Evolutionary conservation across 2,888 invertebrate species (phyloP), one percentile per base, ranked within the genome.

Genomic region (Altica lythri): DNA sequence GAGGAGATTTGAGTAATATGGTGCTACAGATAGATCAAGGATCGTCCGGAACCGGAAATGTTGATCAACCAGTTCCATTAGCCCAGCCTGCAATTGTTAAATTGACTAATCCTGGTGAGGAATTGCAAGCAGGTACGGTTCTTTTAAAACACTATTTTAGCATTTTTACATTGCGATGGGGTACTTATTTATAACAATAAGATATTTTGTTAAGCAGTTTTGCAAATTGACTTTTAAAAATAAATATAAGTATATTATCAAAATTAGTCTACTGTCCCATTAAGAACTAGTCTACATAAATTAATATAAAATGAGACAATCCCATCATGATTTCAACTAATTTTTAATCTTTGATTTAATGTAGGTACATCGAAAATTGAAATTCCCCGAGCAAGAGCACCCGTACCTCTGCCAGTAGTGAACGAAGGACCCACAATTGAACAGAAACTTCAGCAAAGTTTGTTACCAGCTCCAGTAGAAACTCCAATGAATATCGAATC

Each of bases 11-110:
- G 4, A 78, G 78, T 45, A 81, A 81, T 59, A 77, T 81, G 60
- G 78, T 81, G 16, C 65, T 81, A n/a, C 81, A 81, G 65, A 77
- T 80, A 38, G 81, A 80, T 60, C 79, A 79, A 57, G 74, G 74
- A 13, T 67, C 69, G 0, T 14, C 53, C 5, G 10, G 57, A 44
- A 27, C 58, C 17, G 34, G 58, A 2, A 50, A 16, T 17, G 8
- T 50, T 0, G 47, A 54, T 19, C 54, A 55, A 44, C 35, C 34
- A 9, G 10, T 48, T 34, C 47, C 54, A 6, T 14, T 52, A 13
- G 49, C 52, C 1, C 60, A 62, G 17, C 30, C 57, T 2, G 54
- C 55, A 4, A 42, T 42, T 1, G 53, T 57, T 2, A 63, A 58
- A 13, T 22, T 47, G n/a, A 43, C 42, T 16, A 43, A 34, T 30